Evolutionary conservation across 2,113 vertebrate species (phyloP), one percentile per base, ranked within the genome.

Genomic region (Lycocorax pyrrhopterus): DNA sequence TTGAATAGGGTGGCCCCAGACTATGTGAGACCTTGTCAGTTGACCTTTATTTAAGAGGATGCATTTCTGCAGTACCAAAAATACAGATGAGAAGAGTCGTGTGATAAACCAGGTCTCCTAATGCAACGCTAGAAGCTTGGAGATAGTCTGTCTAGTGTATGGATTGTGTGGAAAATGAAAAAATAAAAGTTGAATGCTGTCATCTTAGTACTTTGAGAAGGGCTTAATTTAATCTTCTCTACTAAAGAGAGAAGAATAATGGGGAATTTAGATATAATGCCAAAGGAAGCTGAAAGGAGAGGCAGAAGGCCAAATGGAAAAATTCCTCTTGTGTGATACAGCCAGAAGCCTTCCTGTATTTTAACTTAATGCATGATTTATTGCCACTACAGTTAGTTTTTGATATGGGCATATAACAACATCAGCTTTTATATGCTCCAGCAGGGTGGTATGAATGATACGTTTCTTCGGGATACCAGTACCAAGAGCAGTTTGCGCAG

Each of bases 191-290:
- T 85, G 78, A 89, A 73, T 89, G 91, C 75, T 94, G 91, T 94
- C 49, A 0, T 96, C 91, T 87, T 93, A 95, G 58, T 96, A 71
- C 94, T 95, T 94, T 93, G 51, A 85, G 89, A 90, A 90, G 51
- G 43, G 87, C 89, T 97, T 96, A 97, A 94, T 96, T 97, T 97
- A 95, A 96, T 96, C 89, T 90, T 85, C 67, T 47, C 51, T 77
- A 25, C 84, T 87, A 94, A 96, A 89, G 87, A 93, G 82, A 87
- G 87, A 86, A 67, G 53, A 95, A 96, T 93, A 96, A 96, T 80
- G 84, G 91, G 58, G 89, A 91, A 64, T 96, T 95, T 85, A 91
- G 84, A 85, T 85, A 69, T 35, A 93, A 91, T 85, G 91, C 89
- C 59, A 73, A 77, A 91, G 91, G 78, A 93, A 90, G 78, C 87